Base-by-base conservation (phyloP, 2,797 vertebrate species). In the Hybognathus amarus region DNA sequence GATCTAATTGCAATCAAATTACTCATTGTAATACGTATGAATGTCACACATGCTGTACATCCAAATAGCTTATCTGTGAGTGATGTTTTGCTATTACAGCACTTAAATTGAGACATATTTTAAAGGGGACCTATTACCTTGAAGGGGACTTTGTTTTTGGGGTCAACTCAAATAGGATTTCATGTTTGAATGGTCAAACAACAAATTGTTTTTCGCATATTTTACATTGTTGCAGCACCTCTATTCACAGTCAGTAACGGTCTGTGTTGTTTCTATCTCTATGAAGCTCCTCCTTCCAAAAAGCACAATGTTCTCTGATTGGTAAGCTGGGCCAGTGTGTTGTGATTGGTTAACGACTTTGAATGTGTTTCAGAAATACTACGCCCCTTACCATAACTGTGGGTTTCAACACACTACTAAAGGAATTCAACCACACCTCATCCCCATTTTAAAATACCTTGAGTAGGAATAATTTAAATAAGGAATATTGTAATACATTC, bases 1-100 rank as follows among this genome's bases (percentile, higher is more conserved):
- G 18, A 59, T 24, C n/a, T 56, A 75, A 75, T n/a, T 56, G 50
- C 33, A 38, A 56, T 24, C 52, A 80, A 80, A 70, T 13, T 71
- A 61, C 11, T 30, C 20, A 33, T n/a, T 30, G 68, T 80, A 24
- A 7, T 59, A 27, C 30, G 40, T 30, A 40, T 80, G n/a, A 80
- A 64, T 45, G 18, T 38, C 50, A 54, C 6, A 64, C 5, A 52
- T 74, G 22, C 18, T 54, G 20, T 20, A 74, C 10, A 36, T 30
- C 24, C 4, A 30, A 27, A 36, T 7, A 75, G 33, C 36, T 40
- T 7, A 24, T 38, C 52, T n/a, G 30, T 22, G 12, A 56, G 20
- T 38, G 10, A 52, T 70, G n/a, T 45, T 45, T 47, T 70, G 40
- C 42, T 10, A 11, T 30, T 50, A 50, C 9, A 47, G 42, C 69